These are phyloP conservation scores for Conger conger DNA, from an alignment of 2,113 vertebrate genomes.

Conservation along the genomic window DNA sequence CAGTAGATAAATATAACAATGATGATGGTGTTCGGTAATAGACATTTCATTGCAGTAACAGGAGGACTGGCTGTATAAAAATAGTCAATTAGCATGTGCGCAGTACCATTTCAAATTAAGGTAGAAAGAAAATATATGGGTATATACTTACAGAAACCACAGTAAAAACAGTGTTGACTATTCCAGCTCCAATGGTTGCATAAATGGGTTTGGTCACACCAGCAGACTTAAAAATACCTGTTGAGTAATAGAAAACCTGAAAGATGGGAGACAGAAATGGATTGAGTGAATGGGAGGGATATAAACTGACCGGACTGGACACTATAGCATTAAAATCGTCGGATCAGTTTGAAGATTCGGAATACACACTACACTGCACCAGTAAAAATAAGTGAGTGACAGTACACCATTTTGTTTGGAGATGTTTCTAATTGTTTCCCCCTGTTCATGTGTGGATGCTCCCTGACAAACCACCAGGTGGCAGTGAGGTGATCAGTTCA, in stretches of 20 bases:
- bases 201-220: conserved; percentile 83
- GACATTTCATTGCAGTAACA: no score
- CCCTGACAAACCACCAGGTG: not conserved
- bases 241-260: conserved; percentile 96
- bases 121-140: not conserved
- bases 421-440: not conserved
- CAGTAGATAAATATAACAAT: no score
- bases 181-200: conserved; percentile 91
- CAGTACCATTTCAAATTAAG: not conserved
- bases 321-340: no score
- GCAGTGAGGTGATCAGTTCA: not conserved
- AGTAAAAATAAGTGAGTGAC: not conserved
- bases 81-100: no score
- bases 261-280: conserved; percentile 8
- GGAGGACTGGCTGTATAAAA: no score
- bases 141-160: conserved; percentile 84
- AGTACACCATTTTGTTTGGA: not conserved
- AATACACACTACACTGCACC: not conserved
- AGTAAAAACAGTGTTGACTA: conserved; percentile 88
- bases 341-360: no score
- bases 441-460: not conserved
- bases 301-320: not conserved
- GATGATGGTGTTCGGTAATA: no score
- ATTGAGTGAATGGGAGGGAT: not conserved
- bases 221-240: conserved; percentile 83